Base-by-base conservation (phyloP, 2,888 invertebrate species). In the Drosophila parthenogenetica region DNA sequence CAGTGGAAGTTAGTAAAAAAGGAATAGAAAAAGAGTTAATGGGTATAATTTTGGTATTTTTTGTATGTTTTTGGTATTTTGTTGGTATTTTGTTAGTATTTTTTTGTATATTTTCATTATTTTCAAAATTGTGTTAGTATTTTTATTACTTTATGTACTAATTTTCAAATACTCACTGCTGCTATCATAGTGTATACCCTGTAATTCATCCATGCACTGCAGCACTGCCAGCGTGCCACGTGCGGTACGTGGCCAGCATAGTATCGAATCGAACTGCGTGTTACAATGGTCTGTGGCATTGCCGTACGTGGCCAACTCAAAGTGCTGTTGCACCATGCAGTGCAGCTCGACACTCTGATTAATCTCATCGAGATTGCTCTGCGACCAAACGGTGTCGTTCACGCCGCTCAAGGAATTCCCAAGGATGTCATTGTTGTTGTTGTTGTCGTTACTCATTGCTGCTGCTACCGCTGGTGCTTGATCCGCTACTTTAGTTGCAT, bases 191-290 rank as follows among this genome's bases (percentile, higher is more conserved):
- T 93, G 94, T 63, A 97, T 94, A 67, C 96, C 96, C 79, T 95
- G 94, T 64, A 97, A 93, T 87, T 96, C 95, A 49, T 94, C 94
- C 89, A 97, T 96, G 91, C 98, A 98, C 50, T 95, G 94, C 76
- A 97, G 94, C 25, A 94, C 93, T 1, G 96, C 96, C 53, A 94
- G 91, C 0, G 95, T 94, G 73, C 95, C 95, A 70, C 94, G 94
- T 0, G 94, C 93, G 2, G 97, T 96, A 2, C 95, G 94, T 11
- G 96, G 97, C 98, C 97, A 98, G 91, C 97, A 98, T 37, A 96
- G 93, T 64, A 97, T 93, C 3, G 94, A 94, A 89, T 97, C 97
- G 93, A 95, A 96, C 79, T 94, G 94, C 40, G 95, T 94, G 62
- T 94, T 94, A 90, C 97, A 97, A 90, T 89, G 90, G 71, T 90